These are phyloP conservation scores for Parotocinclus haroldoi DNA, from an alignment of 2,797 vertebrate genomes.

Conservation along the genomic window DNA sequence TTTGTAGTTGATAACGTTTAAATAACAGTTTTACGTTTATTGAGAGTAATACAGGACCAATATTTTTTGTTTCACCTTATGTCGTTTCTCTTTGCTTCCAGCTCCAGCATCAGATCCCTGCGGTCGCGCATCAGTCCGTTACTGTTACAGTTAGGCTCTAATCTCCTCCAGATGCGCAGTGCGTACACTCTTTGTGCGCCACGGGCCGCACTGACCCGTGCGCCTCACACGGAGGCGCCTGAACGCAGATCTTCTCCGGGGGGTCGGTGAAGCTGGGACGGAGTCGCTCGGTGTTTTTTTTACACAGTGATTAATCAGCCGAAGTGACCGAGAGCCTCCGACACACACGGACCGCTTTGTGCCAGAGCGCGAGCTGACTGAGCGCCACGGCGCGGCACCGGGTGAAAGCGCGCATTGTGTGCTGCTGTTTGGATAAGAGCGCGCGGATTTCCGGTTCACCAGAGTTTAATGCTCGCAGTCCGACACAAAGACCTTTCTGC, in stretches of 20 bases:
- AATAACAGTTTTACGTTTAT: no score
- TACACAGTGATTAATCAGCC: conserved; percentile 71
- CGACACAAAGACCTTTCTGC: conserved; percentile 25
- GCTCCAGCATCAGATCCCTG: conserved; percentile 38
- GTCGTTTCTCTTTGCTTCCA: not conserved
- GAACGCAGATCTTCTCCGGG: conserved; percentile 34
- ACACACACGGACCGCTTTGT: conserved; percentile 72
- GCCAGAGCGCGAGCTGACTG: conserved; percentile 65
- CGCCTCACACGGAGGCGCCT: conserved; percentile 47
- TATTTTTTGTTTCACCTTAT: not conserved
- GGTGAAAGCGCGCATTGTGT: conserved; percentile 64
- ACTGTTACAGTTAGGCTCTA: conserved; percentile 64
- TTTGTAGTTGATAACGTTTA: no score
- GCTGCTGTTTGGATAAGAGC: conserved; percentile 63
- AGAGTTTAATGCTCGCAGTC: conserved; percentile 50
- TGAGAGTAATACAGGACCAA: no score
- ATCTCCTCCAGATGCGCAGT: conserved; percentile 66
- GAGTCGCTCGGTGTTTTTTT: conserved; percentile 49
- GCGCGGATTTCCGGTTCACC: conserved; percentile 55
- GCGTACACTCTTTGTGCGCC: conserved; percentile 14
- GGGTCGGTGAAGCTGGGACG: conserved; percentile 38
- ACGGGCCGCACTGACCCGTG: conserved; percentile 60
- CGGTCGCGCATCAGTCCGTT: conserved; percentile 52
- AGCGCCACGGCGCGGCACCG: conserved; percentile 55
- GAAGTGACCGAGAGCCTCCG: conserved; percentile 39